Conservation (phyloP, 1,140 invertebrate genomes). For the Drosophila tsacasi region DNA sequence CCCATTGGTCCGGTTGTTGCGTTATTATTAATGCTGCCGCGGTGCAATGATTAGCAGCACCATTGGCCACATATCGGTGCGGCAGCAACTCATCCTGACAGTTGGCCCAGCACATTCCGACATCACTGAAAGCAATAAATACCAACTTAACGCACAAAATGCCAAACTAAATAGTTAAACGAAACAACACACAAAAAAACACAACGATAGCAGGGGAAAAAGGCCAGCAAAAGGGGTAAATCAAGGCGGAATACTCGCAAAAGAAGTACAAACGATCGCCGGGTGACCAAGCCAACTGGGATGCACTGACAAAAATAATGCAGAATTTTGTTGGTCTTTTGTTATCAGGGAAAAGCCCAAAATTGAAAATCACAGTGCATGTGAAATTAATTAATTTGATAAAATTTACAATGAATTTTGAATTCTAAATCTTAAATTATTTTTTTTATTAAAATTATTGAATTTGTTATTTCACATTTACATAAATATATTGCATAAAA, state of each 20-base stretch:
- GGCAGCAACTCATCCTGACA: slow-evolving; percentile 72
- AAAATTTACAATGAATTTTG: too few relatives aligned
- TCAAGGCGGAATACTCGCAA: slow-evolving; percentile 13
- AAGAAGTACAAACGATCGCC: slow-evolving; percentile 9
- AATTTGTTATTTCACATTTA: too few relatives aligned
- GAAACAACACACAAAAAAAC: slow-evolving; percentile 47
- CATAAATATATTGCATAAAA: neutral
- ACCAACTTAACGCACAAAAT: slow-evolving; percentile 85
- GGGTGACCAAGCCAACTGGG: slow-evolving; percentile 24
- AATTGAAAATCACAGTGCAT: too few relatives aligned
- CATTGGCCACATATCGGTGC: slow-evolving; percentile 26
- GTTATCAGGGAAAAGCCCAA: too few relatives aligned
- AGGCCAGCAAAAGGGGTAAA: slow-evolving; percentile 35
- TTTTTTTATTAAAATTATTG: too few relatives aligned
- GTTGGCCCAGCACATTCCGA: slow-evolving; percentile 77
- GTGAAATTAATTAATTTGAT: too few relatives aligned
- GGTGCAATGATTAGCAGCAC: slow-evolving; percentile 77
- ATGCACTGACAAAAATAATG: neutral
- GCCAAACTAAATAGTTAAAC: slow-evolving; percentile 84
- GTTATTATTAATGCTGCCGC: slow-evolving; percentile 74
- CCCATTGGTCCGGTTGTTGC: slow-evolving; percentile 61
- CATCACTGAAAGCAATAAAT: slow-evolving; percentile 85
- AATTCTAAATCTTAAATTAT: too few relatives aligned
- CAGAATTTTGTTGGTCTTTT: neutral
- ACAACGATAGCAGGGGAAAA: slow-evolving; percentile 11